Percentiles rank a stretch among this genome's conserved stretches.
These are phyloP conservation scores for Pseudois nayaur DNA, from an alignment of 2,113 vertebrate genomes.

Conservation along the genomic window DNA sequence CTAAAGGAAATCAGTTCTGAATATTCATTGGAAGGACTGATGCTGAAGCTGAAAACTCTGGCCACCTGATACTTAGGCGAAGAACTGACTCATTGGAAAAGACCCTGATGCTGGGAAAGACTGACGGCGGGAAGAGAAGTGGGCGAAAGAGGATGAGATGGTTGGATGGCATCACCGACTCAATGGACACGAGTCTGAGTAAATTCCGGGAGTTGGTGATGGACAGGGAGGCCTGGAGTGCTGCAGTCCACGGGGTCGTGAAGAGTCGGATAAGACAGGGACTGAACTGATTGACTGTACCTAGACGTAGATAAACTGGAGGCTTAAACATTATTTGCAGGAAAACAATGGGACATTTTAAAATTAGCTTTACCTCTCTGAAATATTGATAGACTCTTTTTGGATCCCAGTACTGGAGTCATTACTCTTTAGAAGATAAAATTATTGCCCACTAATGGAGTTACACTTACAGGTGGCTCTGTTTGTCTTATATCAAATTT, in stretches of 20 bases:
- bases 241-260: background rate
- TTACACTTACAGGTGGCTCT: background rate
- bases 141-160: background rate
- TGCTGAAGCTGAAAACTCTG: background rate
- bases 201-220: background rate
- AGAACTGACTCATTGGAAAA: background rate
- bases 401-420: background rate
- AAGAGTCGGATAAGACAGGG: rapidly evolving
- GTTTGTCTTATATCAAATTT: slow-evolving; percentile 9
- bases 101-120: background rate
- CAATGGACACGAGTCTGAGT: background rate
- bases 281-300: background rate
- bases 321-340: background rate
- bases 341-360: background rate
- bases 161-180: background rate
- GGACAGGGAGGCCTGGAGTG: background rate
- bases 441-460: background rate
- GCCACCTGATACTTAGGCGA: background rate
- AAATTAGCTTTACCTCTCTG: background rate
- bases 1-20: background rate
- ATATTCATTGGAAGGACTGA: background rate
- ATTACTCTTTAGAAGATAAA: slow-evolving; percentile 6
- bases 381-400: slow-evolving; percentile 10
- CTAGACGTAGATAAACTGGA: background rate
- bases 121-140: rapidly evolving